Evolutionary conservation across 2,888 invertebrate genomes (phyloP).

Genomic region (Erynnis tages): DNA sequence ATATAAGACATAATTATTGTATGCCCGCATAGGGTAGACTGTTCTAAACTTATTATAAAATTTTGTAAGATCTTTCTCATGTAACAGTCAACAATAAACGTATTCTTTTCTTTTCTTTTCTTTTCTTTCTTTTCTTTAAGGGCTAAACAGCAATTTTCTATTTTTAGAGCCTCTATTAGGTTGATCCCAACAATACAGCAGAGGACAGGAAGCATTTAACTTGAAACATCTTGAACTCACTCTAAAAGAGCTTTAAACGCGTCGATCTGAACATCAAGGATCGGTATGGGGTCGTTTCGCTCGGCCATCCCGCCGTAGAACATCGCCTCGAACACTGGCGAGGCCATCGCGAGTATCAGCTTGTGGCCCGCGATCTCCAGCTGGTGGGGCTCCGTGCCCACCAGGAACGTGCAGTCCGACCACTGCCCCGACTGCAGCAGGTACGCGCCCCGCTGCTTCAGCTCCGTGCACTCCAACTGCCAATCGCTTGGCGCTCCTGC

Average conservation of each 20-base stretch:
- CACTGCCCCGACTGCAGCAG: slow-evolving; percentile 90
- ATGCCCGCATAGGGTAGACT: too few species aligned
- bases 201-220: too few species aligned
- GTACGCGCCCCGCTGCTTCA: slow-evolving; percentile 87
- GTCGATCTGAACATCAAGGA: slow-evolving; percentile 92
- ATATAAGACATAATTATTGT: too few species aligned
- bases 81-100: too few species aligned
- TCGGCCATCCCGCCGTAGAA: slow-evolving; percentile 92
- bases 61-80: too few species aligned
- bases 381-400: slow-evolving; percentile 89
- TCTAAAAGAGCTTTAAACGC: slow-evolving; percentile 91
- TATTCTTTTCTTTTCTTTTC: too few species aligned
- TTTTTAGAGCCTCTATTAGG: too few species aligned
- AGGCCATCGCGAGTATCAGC: slow-evolving; percentile 91
- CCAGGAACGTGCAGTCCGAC: slow-evolving; percentile 92
- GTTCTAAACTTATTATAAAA: too few species aligned
- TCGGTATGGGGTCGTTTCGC: slow-evolving; percentile 88
- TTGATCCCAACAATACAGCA: too few species aligned
- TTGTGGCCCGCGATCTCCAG: slow-evolving; percentile 89
- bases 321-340: slow-evolving; percentile 94
- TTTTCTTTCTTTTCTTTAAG: too few species aligned
- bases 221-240: slow-evolving; percentile 60
- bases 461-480: slow-evolving; percentile 87
- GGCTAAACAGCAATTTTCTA: too few species aligned
- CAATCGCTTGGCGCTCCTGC: slow-evolving; percentile 85